Evolutionary conservation across 2,888 invertebrate genomes (phyloP), one percentile per base, ranked within the genome.

Genomic region (Uropetala carovei): DNA sequence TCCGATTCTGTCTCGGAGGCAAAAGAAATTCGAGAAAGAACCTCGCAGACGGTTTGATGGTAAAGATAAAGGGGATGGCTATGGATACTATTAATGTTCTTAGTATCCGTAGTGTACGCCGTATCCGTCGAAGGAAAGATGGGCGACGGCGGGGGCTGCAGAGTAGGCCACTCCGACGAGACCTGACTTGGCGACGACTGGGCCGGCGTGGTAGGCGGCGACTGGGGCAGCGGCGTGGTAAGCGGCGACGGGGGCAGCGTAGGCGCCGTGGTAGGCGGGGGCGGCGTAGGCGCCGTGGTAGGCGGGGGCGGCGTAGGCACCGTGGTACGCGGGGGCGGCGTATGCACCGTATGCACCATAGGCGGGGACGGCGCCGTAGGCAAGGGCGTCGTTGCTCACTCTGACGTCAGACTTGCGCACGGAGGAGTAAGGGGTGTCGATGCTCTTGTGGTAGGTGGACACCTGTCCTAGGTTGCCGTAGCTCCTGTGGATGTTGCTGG

Each of bases 371-470:
- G 93, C 93, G 89, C 93, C 93, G 93, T 93, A 92, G 92, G 93
- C 93, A 92, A 93, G 92, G 81, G 93, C 93, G 93, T 93, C 93
- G 93, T 93, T 93, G 93, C 93, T 93, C 91, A 93, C 93, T n/a
- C 93, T 93, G 64, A 93, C 93, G 93, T 93, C 93, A 92, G 93
- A 93, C 93, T 93, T 93, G 93, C 92, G 92, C 89, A 93, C 93
- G 93, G 93, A 93, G 93, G 93, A 93, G 93, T 92, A 93, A 75
- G 93, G 93, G 92, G 93, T 93, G 93, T 93, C 92, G 93, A 93
- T 93, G 93, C 93, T 93, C 93, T 93, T 93, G 93, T 92, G 92
- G 93, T 93, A 93, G 93, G 93, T 93, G 93, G 93, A 93, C 56
- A 93, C 93, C 93, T 93, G 93, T 85, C 93, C 93, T 92, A 93